Evolutionary conservation across 2,888 invertebrate genomes (phyloP).

Genomic region (Archips crataeganus): DNA sequence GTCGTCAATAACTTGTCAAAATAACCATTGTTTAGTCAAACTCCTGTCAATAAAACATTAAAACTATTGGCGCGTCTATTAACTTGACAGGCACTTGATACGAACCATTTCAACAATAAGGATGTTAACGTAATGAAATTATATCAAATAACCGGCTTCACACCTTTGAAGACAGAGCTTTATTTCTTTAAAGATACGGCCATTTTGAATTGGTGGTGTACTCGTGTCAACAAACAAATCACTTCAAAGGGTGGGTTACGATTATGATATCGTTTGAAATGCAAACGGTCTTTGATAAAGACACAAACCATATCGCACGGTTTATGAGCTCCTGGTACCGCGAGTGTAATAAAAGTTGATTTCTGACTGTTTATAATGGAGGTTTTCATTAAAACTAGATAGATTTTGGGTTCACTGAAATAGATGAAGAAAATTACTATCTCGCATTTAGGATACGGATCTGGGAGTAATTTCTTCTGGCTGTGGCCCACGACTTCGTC

Average conservation of each 20-base stretch:
- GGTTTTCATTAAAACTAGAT: not conserved
- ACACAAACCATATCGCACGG: conserved; percentile 53
- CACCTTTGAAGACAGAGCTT: not conserved
- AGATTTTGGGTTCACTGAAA: too few species aligned
- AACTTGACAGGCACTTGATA: conserved; percentile 33
- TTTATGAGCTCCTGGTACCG: conserved; percentile 49
- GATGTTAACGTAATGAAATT: conserved; percentile 39
- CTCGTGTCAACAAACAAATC: conserved; percentile 38
- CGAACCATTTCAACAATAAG: conserved; percentile 27
- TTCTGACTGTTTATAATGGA: conserved; percentile 25
- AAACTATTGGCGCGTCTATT: conserved; percentile 5
- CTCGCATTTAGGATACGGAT: too few species aligned
- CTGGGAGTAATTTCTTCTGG: too few species aligned
- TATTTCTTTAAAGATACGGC: conserved; percentile 8
- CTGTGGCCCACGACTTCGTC: too few species aligned
- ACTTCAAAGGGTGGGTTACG: conserved; percentile 53
- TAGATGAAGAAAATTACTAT: too few species aligned
- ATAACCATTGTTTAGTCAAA: conserved; percentile 8
- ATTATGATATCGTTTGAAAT: conserved; percentile 60
- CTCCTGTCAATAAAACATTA: conserved; percentile 16
- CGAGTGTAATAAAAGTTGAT: conserved; percentile 26
- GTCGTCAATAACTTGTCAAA: conserved; percentile 16
- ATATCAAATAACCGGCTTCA: conserved; percentile 15
- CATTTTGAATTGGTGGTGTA: not conserved
- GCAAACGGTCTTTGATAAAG: conserved; percentile 48